Evolutionary conservation across 1,140 invertebrate genomes (phyloP).

Genomic region (Drosophila sucinea): DNA sequence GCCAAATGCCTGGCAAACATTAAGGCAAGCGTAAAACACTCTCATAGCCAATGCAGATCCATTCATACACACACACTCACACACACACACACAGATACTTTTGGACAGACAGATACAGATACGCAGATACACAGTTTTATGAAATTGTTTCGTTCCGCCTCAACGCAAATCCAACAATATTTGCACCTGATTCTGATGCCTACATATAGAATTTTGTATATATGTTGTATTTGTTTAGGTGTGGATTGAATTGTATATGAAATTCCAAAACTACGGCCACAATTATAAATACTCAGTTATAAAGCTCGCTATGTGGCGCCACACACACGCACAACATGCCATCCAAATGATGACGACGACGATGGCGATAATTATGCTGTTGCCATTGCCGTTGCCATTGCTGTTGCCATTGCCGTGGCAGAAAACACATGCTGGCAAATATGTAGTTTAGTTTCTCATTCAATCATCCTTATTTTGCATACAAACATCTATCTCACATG

Average conservation of each 20-base stretch:
- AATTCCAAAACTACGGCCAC: constrained; percentile 1
- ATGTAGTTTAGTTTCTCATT: not conserved
- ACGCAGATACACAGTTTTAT: constrained; percentile 35
- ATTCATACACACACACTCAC: constrained; percentile 2
- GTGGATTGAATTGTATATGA: constrained; percentile 3
- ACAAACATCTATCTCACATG: too few relatives aligned
- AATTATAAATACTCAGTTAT: constrained; percentile 7
- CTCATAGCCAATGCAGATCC: constrained; percentile 7
- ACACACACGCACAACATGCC: not conserved
- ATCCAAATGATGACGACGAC: not conserved
- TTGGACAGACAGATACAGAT: constrained; percentile 25
- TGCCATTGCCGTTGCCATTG: too few relatives aligned
- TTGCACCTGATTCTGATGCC: constrained; percentile 71
- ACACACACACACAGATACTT: constrained; percentile 25
- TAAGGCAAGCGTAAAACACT: constrained; percentile 41
- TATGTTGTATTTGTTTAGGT: constrained; percentile 16
- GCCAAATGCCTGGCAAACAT: constrained; percentile 52
- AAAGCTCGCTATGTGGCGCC: constrained; percentile 10
- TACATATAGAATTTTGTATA: not conserved
- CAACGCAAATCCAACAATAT: constrained; percentile 73
- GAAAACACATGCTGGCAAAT: not conserved
- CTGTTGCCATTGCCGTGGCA: not conserved
- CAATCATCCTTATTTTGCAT: not conserved
- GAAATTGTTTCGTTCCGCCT: constrained; percentile 33
- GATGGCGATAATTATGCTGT: not conserved